phyloP scores from a whole-genome alignment of 2,888 invertebrate species.

The Julus scandinavius region DNA sequence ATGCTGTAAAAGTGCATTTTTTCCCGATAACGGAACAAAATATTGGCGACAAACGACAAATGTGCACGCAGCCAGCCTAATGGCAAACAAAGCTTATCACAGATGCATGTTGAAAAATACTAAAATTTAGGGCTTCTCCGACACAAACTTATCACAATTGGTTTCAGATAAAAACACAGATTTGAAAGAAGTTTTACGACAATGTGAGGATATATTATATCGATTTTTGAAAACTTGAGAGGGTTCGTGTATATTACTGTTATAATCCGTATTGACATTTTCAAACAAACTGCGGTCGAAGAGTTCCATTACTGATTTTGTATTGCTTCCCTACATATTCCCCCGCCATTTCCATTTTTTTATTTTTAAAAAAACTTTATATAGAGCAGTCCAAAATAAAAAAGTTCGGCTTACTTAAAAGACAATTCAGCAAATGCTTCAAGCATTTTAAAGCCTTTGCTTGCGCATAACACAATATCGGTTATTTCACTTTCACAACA shows the following conservation, averaged over 20 bases:
- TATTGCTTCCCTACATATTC: neutral
- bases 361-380: too few species aligned
- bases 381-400: too few species aligned
- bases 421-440: too few species aligned
- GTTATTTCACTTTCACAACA: too few species aligned
- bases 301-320: neutral
- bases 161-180: conserved; percentile 4
- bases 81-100: conserved; percentile 16
- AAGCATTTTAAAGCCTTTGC: too few species aligned
- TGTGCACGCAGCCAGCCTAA: neutral
- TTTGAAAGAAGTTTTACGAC: conserved; percentile 9
- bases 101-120: neutral
- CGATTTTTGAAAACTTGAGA: conserved; percentile 20
- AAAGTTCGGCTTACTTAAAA: too few species aligned
- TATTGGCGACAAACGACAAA: neutral
- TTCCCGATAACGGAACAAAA: neutral
- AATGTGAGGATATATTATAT: neutral
- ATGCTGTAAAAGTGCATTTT: conserved; percentile 13
- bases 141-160: conserved; percentile 10
- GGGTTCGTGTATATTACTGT: neutral
- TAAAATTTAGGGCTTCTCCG: neutral
- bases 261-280: neutral
- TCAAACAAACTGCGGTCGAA: neutral
- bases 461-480: too few species aligned
- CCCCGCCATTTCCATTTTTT: neutral